Conservation (phyloP, 2,888 invertebrate genomes). For the Chrysolina oricalcia region DNA sequence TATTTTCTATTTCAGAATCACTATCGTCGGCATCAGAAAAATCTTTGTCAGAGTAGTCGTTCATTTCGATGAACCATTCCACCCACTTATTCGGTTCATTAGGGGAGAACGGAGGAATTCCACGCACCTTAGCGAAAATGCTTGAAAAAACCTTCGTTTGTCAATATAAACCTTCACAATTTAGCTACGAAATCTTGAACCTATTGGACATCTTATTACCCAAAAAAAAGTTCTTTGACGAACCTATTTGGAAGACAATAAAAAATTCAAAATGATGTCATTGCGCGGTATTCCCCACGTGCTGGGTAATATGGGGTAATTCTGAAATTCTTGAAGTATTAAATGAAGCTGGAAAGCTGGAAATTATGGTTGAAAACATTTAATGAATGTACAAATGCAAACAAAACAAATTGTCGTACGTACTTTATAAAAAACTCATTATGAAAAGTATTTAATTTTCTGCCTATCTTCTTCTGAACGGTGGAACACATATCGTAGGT, state of each 20-base stretch:
- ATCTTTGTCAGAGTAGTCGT: no score
- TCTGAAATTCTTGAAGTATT: background rate
- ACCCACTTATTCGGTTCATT: no score
- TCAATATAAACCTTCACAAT: slow-evolving; percentile 14
- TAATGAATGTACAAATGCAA: background rate
- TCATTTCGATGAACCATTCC: no score
- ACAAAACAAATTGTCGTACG: background rate
- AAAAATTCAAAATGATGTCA: slow-evolving; percentile 13
- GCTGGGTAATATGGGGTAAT: slow-evolving; percentile 22
- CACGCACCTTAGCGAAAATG: slow-evolving; percentile 14
- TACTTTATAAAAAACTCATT: background rate
- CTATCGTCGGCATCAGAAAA: no score
- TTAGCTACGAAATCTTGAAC: background rate
- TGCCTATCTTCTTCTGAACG: slow-evolving; percentile 4
- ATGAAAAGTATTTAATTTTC: slow-evolving; percentile 14
- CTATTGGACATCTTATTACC: slow-evolving; percentile 1
- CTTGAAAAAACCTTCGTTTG: background rate
- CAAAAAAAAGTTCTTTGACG: slow-evolving; percentile 11
- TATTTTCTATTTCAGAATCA: no score
- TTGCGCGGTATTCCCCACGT: slow-evolving; percentile 7
- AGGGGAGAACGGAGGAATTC: slow-evolving; percentile 10
- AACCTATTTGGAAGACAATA: slow-evolving; percentile 10
- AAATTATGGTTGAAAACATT: background rate
- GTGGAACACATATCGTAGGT: slow-evolving; percentile 24
- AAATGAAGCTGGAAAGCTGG: background rate